Conservation (phyloP, 2,113 vertebrate species). For the Macquaria ambigua region DNA sequence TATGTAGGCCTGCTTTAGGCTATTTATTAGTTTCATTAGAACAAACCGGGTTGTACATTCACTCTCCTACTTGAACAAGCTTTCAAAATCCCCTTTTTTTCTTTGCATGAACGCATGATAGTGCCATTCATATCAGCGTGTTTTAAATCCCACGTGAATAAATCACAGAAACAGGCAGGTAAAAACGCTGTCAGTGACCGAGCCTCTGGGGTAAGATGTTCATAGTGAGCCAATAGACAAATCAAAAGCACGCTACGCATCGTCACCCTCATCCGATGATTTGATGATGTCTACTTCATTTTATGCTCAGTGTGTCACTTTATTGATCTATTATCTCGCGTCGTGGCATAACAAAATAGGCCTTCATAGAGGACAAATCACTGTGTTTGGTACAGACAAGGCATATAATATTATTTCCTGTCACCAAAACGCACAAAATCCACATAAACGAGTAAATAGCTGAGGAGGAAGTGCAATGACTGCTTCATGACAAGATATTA, state of each 20-base stretch:
- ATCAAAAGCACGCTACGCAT: slow-evolving; percentile 73
- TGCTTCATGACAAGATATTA: too few species aligned
- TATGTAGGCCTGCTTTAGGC: background rate
- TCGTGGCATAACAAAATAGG: slow-evolving; percentile 66
- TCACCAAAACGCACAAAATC: slow-evolving; percentile 22
- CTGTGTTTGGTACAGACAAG: background rate
- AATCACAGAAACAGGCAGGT: slow-evolving; percentile 41
- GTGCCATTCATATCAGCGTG: background rate
- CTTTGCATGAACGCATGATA: slow-evolving; percentile 3
- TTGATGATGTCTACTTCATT: slow-evolving; percentile 72
- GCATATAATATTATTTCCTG: background rate
- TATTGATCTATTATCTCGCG: slow-evolving; percentile 76
- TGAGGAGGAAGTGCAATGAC: background rate
- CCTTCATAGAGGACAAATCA: slow-evolving; percentile 41
- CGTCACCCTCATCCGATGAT: slow-evolving; percentile 67
- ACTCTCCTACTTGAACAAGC: background rate
- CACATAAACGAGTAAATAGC: too few species aligned
- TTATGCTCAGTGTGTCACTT: slow-evolving; percentile 73
- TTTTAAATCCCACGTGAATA: slow-evolving; percentile 46
- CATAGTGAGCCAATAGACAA: slow-evolving; percentile 58
- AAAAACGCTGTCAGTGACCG: slow-evolving; percentile 49
- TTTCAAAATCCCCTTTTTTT: background rate
- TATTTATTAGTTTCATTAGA: background rate
- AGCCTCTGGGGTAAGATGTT: slow-evolving; percentile 64
- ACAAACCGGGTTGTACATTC: background rate